Conservation (phyloP, 2,113 vertebrate species). For the Poecilia latipinna region DNA sequence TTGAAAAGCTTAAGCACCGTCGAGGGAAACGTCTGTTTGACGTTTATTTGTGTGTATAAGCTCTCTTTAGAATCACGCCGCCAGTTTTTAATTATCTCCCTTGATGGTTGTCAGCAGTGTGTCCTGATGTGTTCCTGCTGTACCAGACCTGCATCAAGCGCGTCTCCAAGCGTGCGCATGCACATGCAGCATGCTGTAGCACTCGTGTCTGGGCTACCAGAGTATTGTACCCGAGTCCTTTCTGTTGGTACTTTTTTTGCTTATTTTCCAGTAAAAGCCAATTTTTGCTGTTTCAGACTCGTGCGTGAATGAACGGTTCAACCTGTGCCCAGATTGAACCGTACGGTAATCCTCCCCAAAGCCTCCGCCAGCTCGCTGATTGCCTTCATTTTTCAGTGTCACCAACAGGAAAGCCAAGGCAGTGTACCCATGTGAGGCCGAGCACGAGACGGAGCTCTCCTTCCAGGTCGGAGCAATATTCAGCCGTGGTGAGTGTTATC, state of each 20-base stretch:
- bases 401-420: conserved; percentile 89
- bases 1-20: conserved; percentile 41
- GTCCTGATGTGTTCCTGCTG: conserved; percentile 43
- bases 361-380: conserved; percentile 76
- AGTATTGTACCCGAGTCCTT: conserved; percentile 36
- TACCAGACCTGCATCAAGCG: conserved; percentile 46
- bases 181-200: conserved; percentile 7
- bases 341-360: conserved; percentile 74
- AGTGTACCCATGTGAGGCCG: conserved; percentile 95
- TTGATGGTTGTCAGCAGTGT: conserved; percentile 52
- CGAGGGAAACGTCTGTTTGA: conserved; percentile 41
- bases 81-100: conserved; percentile 70
- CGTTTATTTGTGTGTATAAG: conserved; percentile 38
- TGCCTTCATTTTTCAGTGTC: conserved; percentile 85
- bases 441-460: conserved; percentile 95
- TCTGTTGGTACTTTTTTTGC: conserved; percentile 50
- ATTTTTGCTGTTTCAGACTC: conserved; percentile 68
- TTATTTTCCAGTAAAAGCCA: conserved; percentile 55
- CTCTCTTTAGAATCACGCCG: conserved; percentile 39
- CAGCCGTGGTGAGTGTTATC: conserved; percentile 92
- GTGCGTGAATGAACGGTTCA: conserved; percentile 62
- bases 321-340: conserved; percentile 75
- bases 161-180: conserved; percentile 31
- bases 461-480: conserved; percentile 96
- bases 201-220: conserved; percentile 48